Evolutionary conservation across 2,113 vertebrate species (phyloP).

Genomic region (Chionodraco myersi): DNA sequence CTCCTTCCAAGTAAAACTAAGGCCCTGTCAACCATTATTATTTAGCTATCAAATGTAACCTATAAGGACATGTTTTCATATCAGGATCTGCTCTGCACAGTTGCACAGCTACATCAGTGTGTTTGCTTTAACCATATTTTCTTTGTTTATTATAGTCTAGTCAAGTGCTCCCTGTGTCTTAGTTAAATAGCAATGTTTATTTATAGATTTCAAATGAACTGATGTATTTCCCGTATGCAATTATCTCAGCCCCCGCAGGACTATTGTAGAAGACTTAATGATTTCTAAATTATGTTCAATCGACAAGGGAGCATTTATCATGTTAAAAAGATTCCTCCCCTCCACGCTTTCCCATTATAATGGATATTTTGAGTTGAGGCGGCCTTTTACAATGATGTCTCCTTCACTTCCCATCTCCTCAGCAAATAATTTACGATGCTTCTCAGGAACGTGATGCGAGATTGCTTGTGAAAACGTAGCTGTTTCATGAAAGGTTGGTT

Average conservation of each 20-base stretch:
- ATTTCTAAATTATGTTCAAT: conserved; percentile 62
- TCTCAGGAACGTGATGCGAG: not conserved
- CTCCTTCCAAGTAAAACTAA: conserved; percentile 29
- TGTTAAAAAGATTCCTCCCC: conserved; percentile 52
- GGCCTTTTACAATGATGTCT: conserved; percentile 49
- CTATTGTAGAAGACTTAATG: conserved; percentile 56
- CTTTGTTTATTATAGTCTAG: conserved; percentile 1
- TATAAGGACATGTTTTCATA: not conserved
- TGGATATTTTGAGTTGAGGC: conserved; percentile 51
- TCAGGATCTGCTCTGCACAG: not conserved
- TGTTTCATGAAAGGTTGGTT: conserved; percentile 20
- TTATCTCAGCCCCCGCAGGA: conserved; percentile 48
- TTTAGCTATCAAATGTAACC: not conserved
- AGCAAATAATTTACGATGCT: conserved; percentile 39
- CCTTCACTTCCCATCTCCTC: conserved; percentile 42
- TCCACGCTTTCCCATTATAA: conserved; percentile 40
- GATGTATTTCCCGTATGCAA: conserved; percentile 48
- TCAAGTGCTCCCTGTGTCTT: conserved; percentile 2
- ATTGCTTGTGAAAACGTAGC: conserved; percentile 22
- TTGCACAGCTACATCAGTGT: not conserved
- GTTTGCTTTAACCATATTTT: conserved; percentile 3
- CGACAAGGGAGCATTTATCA: conserved; percentile 62
- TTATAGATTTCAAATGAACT: conserved; percentile 56
- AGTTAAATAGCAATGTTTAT: conserved; percentile 49
- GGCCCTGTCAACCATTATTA: not conserved